A percentile compares a stretch with the other conserved stretches of the same genome.
phyloP scores from a whole-genome alignment of 2,888 invertebrate species.

The Tiliacea aurago region DNA sequence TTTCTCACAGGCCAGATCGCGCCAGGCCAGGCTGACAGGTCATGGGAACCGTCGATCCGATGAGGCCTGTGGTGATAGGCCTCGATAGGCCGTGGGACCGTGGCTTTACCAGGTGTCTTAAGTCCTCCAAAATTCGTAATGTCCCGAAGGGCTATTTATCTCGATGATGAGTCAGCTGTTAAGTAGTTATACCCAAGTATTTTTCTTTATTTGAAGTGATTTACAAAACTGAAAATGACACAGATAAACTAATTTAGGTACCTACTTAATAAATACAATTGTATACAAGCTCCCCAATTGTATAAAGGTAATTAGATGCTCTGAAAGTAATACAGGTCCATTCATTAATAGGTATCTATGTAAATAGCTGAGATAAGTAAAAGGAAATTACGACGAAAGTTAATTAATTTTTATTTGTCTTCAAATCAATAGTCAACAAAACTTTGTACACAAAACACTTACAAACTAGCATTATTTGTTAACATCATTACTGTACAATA shows the following conservation, averaged over 20 bases:
- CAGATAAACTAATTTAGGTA: background rate
- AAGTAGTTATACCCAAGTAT: background rate
- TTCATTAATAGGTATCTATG: background rate
- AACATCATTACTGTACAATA: conserved; percentile 55
- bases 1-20: no score
- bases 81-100: no score
- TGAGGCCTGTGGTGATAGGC: no score
- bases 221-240: background rate
- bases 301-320: conserved; percentile 3
- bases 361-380: conserved; percentile 13
- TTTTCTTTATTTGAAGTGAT: background rate
- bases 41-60: no score
- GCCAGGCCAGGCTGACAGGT: no score
- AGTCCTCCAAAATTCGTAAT: background rate
- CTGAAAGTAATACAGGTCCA: conserved; percentile 6
- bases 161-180: background rate
- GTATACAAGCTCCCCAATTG: background rate
- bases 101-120: background rate
- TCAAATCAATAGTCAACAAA: conserved; percentile 74
- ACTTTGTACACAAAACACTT: conserved; percentile 79
- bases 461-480: conserved; percentile 67
- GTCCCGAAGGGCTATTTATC: background rate
- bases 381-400: conserved; percentile 17
- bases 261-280: background rate
- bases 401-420: conserved; percentile 65